Evolutionary conservation across 2,888 invertebrate genomes (phyloP), one percentile per base, ranked within the genome.

Genomic region (Boloria euphrosyne): DNA sequence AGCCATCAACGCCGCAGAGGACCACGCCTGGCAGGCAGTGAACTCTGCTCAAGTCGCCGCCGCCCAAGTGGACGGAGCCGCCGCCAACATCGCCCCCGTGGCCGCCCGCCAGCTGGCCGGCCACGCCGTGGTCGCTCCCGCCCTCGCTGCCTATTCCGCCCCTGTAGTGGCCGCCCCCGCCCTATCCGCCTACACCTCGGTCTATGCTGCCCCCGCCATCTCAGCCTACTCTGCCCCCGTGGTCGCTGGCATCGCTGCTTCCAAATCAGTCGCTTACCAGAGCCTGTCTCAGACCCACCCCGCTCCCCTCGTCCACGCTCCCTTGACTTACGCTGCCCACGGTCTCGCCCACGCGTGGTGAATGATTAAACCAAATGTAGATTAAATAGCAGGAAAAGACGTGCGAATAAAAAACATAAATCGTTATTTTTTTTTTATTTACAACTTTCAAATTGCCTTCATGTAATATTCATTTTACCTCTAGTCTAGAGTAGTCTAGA

Each of bases 1-100:
- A 72, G 90, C 89, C 71, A 78, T 90, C 79, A 90, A 92, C 85
- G 89, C 91, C 75, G 92, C 90, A 62, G 90, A 86, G 70, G 90
- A 89, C 78, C 86, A 91, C 83, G 87, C 89, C 27, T 92, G 92
- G 90, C 89, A 89, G 72, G 86, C 87, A 51, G 83, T 90, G 46
- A 90, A 90, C 72, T 88, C 92, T 70, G 90, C 80, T 63, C 85
- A 89, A 82, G 91, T 91, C 79, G 85, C 78, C 2, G 82, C 89
- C 74, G 91, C 91, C 73, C 86, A 88, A 73, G 70, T 89, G 55
- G 91, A 92, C 78, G 91, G 91, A 60, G 89, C 88, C 74, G 88
- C 90, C 77, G 91, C 91, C 47, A 89, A 89, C 64, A 89, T 81
- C 22, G 90, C 91, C 60, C 91, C 91, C 73, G 78, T 87, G 44